Base-by-base conservation (phyloP, 2,888 invertebrate genomes). In the Tupiocoris notatus region DNA sequence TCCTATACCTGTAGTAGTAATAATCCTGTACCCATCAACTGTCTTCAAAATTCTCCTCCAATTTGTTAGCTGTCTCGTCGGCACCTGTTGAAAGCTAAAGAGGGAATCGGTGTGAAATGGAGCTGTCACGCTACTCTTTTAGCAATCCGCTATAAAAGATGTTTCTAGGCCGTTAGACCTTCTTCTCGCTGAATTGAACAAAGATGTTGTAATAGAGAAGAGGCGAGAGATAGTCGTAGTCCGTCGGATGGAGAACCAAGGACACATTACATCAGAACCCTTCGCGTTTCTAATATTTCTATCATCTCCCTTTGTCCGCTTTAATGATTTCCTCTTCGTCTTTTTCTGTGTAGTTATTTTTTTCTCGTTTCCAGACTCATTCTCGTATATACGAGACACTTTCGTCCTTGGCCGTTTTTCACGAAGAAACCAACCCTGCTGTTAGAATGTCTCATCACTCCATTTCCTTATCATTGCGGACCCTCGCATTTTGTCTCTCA, bases 381-480 rank as follows among this genome's bases (percentile, higher is more conserved):
- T n/a, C n/a, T n/a, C 12, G 12, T 39, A 39, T 39, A 3, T 12
- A 39, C 39, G 39, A 39, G 39, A 39, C 39, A 39, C 39, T 39
- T 39, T 39, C 39, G 39, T 39, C 39, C 39, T 39, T 39, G 39
- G 39, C 39, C 12, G 39, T 39, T 39, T 39, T 39, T 39, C 39
- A 39, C 39, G 39, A 39, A 39, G 39, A 12, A 12, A 3, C 12
- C 39, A 39, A 12, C 6, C 39, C 39, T 3, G 39, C 39, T 39
- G 39, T 39, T 39, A 39, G 39, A 12, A 39, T 39, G 39, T 39
- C 39, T 66, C 66, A 66, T 66, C 66, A 66, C 66, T 66, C 66
- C 66, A 66, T 66, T 66, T 66, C 66, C 66, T 66, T 66, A 66
- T 66, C 66, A 66, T 66, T 66, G 66, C 39, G 39, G 39, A 39